Base-by-base conservation (phyloP, 2,888 invertebrate genomes). In the Sinhomidia bicolor region DNA sequence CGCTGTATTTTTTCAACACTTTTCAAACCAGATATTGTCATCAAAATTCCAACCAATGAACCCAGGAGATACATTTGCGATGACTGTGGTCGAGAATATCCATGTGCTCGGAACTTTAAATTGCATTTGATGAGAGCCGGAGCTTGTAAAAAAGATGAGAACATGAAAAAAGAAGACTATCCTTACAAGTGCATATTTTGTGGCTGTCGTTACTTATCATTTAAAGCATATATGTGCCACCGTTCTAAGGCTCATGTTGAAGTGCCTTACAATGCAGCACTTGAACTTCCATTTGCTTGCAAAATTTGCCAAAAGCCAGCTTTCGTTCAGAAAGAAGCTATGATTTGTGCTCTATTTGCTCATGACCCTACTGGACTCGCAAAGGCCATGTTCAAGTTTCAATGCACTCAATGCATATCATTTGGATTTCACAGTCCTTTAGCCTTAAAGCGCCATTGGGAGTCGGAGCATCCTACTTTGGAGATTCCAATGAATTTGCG, bases 391-490 rank as follows among this genome's bases (percentile, higher is more conserved):
- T 84, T 84, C 51, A 84, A 47, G 23, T 41, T 47, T 17, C 29
- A 62, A 26, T 84, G 84, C 41, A 23, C 23, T 20, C 26, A 62
- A 17, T 74, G 76, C 12, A 10, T 32, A 0, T 54, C 57, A 10
- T 79, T 85, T 51, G 85, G 78, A 12, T 85, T 65, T 62, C 85
- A 85, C 26, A 85, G 85, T n/a, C 5, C 47, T 3, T 68, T 47
- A 51, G 78, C 78, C 0, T 9, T 85, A 2, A 62, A 17, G n/a
- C 60, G 57, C 3, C 85, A 85, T 41, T 79, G 62, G 85, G 62
- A 60, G 6, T 0, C 3, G n/a, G 65, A 65, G 10, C 85, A 85
- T 32, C n/a, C 26, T 0, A 9, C 47, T 20, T 1, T 10, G 1
- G 9, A 14, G 5, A 1, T 78, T 0, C 78, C 78, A 12, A 5